phyloP scores from a whole-genome alignment of 2,888 invertebrate species.

The Lasius fuliginosus region DNA sequence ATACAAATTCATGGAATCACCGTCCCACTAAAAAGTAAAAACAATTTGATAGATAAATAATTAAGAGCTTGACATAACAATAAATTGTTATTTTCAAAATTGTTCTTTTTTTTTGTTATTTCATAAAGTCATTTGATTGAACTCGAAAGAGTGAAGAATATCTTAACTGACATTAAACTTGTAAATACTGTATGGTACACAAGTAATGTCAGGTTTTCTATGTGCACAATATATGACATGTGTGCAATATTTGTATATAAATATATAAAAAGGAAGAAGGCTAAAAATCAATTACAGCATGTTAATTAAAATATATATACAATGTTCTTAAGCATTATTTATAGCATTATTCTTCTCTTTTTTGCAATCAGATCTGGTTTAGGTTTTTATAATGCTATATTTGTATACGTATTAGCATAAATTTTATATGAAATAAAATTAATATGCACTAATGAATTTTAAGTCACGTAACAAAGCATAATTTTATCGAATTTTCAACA shows the following conservation, averaged over 20 bases:
- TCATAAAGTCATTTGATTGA: neutral
- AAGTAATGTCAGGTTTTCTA: conserved; percentile 45
- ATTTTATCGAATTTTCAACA: conserved; percentile 45
- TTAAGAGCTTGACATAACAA: conserved; percentile 43
- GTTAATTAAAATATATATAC: conserved; percentile 11
- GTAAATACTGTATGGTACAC: neutral
- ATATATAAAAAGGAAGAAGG: neutral
- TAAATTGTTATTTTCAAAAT: neutral
- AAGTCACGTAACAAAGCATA: conserved; percentile 50
- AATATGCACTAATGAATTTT: conserved; percentile 36
- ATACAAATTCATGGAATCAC: conserved; percentile 14
- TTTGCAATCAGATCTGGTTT: conserved; percentile 19
- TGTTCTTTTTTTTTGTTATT: neutral
- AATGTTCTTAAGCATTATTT: neutral
- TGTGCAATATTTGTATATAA: conserved; percentile 28
- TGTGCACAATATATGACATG: neutral
- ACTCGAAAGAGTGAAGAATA: neutral
- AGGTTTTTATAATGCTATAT: neutral
- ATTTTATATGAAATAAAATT: neutral
- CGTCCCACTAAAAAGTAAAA: conserved; percentile 22
- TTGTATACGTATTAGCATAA: conserved; percentile 13
- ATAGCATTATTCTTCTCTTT: conserved; percentile 16
- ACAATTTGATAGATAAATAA: conserved; percentile 14
- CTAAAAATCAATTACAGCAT: conserved; percentile 10
- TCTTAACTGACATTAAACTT: conserved; percentile 43